Base-by-base conservation (phyloP, 2,888 invertebrate genomes). In the Papilio demoleus region DNA sequence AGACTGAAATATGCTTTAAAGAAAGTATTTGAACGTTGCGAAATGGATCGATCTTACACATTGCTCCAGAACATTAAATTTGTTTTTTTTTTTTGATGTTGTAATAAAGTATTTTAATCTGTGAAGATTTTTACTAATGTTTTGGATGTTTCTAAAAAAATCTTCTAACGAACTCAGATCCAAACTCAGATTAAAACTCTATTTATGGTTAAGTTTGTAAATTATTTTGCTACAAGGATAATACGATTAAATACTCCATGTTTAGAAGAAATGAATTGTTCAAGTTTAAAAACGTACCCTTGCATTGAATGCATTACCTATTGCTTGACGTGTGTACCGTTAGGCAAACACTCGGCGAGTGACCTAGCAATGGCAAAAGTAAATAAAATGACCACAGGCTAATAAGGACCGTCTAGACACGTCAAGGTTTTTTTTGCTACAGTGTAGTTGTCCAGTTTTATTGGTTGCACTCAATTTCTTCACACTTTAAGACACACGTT, bases 381-480 rank as follows among this genome's bases (percentile, higher is more conserved):
- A 31, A 71, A 67, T 67, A 63, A 61, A 56, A 59, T 34, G 31
- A 63, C 65, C 58, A 19, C 59, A 38, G n/a, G 17, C 17, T 12
- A 62, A 71, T 65, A 70, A 69, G 75, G 76, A 76, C 77, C 77
- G 77, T 75, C 74, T 74, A 72, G 65, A 65, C 71, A 66, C 70
- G 72, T 74, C 74, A 76, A 78, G 74, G 71, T 59, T 61, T 40
- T 36, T 36, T 56, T 59, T 63, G 36, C 9, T 47, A 5, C 34
- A 17, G 17, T 42, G 5, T 42, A 65, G n/a, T 38, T 8, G 6
- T n/a, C 45, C 45, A 40, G 11, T 42, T 58, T 45, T 58, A 45
- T 65, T 58, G 34, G 12, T 65, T 40, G 65, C 58, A 22, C 38
- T 19, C 34, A 40, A 60, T 50, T 50, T 50, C 14, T 47, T 22